phyloP scores from a whole-genome alignment of 1,140 invertebrate genomes.

The Geopemphigus sp. region DNA sequence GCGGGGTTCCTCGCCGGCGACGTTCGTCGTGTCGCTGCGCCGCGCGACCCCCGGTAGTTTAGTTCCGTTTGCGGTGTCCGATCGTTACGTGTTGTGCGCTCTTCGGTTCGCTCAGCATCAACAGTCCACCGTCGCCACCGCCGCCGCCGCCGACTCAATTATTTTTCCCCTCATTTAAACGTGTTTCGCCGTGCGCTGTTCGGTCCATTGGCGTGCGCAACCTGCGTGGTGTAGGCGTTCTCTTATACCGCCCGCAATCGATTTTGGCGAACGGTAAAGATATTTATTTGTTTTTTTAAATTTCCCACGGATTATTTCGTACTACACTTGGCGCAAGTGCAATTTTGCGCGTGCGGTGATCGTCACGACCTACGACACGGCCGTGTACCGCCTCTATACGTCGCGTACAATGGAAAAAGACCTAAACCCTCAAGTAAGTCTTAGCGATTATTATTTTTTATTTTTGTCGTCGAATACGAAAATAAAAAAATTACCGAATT shows the following conservation, averaged over 20 bases:
- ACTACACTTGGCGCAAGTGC: too few relatives aligned
- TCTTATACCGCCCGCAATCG: too few relatives aligned
- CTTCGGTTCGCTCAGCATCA: conserved; percentile 7
- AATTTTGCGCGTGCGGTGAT: too few relatives aligned
- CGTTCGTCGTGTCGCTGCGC: neutral
- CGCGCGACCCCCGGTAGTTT: neutral
- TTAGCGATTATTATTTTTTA: neutral
- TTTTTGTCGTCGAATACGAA: too few relatives aligned
- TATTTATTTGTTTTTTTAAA: too few relatives aligned
- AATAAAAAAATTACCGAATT: too few relatives aligned
- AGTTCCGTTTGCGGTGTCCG: conserved; percentile 30
- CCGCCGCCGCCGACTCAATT: neutral
- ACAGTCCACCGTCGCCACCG: neutral
- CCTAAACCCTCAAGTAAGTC: conserved; percentile 13
- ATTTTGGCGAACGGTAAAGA: too few relatives aligned
- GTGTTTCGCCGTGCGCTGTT: neutral
- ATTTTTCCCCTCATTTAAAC: neutral
- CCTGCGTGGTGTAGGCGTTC: neutral
- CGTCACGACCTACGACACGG: too few relatives aligned
- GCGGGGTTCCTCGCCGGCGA: conserved; percentile 7
- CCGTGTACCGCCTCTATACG: too few relatives aligned
- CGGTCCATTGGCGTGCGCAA: too few relatives aligned
- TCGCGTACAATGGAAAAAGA: conserved; percentile 18
- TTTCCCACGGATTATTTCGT: too few relatives aligned
- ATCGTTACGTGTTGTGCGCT: neutral